Evolutionary conservation across 2,888 invertebrate genomes (phyloP).

Genomic region (Pemphredon lugubris): DNA sequence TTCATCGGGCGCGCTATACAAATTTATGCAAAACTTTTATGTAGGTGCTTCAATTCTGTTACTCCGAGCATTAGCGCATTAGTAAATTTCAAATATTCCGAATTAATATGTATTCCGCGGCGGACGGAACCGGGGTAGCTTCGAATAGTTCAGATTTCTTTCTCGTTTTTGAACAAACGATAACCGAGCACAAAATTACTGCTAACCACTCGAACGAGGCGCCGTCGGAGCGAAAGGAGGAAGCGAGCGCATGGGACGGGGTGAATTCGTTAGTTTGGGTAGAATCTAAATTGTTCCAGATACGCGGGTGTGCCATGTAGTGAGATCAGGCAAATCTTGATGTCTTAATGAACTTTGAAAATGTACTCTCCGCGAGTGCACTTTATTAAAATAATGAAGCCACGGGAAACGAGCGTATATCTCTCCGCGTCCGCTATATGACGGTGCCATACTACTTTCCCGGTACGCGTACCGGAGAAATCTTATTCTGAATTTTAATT

Average conservation of each 20-base stretch:
- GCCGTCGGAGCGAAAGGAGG: background rate
- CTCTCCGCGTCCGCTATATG: slow-evolving; percentile 16
- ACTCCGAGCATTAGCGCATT: too few relatives aligned
- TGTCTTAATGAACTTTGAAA: slow-evolving; percentile 64
- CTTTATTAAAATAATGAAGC: slow-evolving; percentile 27
- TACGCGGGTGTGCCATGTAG: slow-evolving; percentile 63
- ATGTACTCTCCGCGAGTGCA: slow-evolving; percentile 56
- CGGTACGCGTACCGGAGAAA: background rate
- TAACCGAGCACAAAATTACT: background rate
- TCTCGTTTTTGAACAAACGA: background rate
- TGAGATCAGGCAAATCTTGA: slow-evolving; percentile 67
- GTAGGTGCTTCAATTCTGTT: too few relatives aligned
- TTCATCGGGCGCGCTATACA: too few relatives aligned
- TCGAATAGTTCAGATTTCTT: background rate
- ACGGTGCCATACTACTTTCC: slow-evolving; percentile 32
- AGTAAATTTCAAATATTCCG: background rate
- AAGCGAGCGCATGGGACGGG: slow-evolving; percentile 5
- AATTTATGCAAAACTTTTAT: too few relatives aligned
- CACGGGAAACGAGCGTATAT: background rate
- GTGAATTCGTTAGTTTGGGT: slow-evolving; percentile 67
- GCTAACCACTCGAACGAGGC: slow-evolving; percentile 3
- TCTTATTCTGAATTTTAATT: too few relatives aligned
- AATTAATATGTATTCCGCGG: too few relatives aligned
- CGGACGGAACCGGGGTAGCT: background rate
- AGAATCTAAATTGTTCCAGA: slow-evolving; percentile 69